A percentile compares a stretch with the other conserved stretches of the same genome.
phyloP scores from a whole-genome alignment of 1,140 invertebrate species.

The Glossosoma conforme region DNA sequence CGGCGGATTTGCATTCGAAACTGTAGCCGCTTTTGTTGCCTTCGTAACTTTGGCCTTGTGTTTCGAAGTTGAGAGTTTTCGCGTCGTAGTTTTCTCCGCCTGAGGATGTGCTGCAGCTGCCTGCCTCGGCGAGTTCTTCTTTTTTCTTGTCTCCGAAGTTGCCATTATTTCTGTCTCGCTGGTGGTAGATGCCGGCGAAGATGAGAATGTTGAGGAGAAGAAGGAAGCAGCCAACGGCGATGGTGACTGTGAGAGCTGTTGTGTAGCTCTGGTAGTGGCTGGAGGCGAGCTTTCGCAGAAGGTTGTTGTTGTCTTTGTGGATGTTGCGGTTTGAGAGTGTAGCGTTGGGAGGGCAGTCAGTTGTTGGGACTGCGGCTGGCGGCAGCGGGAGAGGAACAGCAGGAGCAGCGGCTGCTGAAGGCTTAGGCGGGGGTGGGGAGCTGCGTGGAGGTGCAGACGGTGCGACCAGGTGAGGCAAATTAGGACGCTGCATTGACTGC shows the following conservation, averaged over 20 bases:
- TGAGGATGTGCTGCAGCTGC: constrained; percentile 53
- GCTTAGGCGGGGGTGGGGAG: constrained; percentile 34
- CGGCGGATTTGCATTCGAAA: constrained; percentile 49
- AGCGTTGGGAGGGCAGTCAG: constrained; percentile 64
- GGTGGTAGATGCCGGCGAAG: constrained; percentile 91
- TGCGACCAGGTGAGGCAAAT: constrained; percentile 48
- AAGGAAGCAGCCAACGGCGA: constrained; percentile 84
- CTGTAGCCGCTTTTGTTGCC: constrained; percentile 46
- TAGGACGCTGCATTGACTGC: constrained; percentile 60
- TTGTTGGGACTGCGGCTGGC: constrained; percentile 42
- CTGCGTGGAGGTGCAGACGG: constrained; percentile 39
- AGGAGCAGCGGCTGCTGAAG: constrained; percentile 36
- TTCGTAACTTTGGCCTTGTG: constrained; percentile 54
- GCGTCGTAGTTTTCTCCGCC: constrained; percentile 55
- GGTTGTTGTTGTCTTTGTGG: constrained; percentile 54
- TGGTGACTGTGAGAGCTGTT: constrained; percentile 85
- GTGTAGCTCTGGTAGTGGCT: constrained; percentile 83
- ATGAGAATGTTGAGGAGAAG: constrained; percentile 89
- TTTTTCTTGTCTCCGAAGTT: constrained; percentile 61
- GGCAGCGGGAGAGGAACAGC: constrained; percentile 34
- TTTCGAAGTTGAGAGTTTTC: constrained; percentile 54
- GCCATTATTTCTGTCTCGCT: constrained; percentile 63
- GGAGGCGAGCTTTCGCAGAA: constrained; percentile 67
- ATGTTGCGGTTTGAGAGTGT: constrained; percentile 46
- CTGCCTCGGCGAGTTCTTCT: constrained; percentile 66